Evolutionary conservation across 2,113 vertebrate genomes (phyloP), one percentile per base, ranked within the genome.

Genomic region (Paedocypris sp.): DNA sequence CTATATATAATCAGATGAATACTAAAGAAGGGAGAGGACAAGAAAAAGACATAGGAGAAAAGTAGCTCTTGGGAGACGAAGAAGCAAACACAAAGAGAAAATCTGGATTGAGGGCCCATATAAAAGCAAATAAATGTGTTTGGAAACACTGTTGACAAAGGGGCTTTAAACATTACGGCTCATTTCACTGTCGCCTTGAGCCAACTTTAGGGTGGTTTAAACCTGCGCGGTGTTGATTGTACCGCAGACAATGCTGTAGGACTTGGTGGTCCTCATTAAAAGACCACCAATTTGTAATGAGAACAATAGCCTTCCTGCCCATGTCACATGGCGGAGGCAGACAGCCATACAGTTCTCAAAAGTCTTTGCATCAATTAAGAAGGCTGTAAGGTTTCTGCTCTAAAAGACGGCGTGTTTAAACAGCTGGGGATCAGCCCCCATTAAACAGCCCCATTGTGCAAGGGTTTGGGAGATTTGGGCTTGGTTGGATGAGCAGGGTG

Each of bases 401-500:
- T 75, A 69, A 80, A 80, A 61, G 71, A 64, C 69, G 72, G 73
- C 76, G 79, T 82, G 79, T 83, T 82, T 82, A 68, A 78, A 81
- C 74, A 77, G 76, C 80, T 70, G 71, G 76, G 72, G 74, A 68
- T 77, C 73, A 77, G 74, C 68, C 68, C 64, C 73, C 66, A 78
- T 83, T 79, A 80, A 77, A 56, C 69, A 71, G 62, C 41, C 68
- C 51, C 64, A 68, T 53, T 63, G 60, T 76, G 62, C 26, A 12
- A 31, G 58, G 49, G 63, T 79, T 77, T 75, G 72, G 67, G 54
- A 66, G 65, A 64, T 52, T 58, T 57, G 52, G 69, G 74, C 70
- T 60, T 35, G 65, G 39, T 42, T 42, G 60, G 47, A 45, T 32
- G 75, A 58, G 54, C 48, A 36, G 35, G 41, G 19, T 53, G 66